phyloP scores from a whole-genome alignment of 2,888 invertebrate species.

The Drosophila sordidula region DNA sequence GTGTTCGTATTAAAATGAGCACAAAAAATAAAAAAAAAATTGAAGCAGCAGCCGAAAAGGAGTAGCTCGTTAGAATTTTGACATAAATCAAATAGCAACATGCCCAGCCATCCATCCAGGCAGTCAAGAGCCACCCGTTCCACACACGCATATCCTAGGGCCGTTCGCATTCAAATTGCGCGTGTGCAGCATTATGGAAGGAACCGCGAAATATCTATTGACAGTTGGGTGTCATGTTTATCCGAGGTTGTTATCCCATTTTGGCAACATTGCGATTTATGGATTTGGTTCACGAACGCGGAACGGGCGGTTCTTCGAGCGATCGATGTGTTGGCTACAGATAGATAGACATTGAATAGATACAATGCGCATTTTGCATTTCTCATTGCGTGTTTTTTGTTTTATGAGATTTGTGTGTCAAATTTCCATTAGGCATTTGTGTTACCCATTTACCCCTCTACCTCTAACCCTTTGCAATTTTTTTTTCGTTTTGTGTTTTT shows the following conservation, averaged over 20 bases:
- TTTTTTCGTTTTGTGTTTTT: constrained; percentile 30
- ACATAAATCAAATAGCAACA: constrained; percentile 85
- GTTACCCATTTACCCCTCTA: constrained; percentile 65
- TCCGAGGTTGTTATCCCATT: constrained; percentile 84
- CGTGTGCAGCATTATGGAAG: constrained; percentile 82
- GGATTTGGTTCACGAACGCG: constrained; percentile 49
- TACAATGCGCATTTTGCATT: constrained; percentile 78
- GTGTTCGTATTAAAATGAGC: constrained; percentile 47
- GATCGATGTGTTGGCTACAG: constrained; percentile 41
- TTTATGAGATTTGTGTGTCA: constrained; percentile 80
- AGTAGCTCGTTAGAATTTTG: constrained; percentile 82
- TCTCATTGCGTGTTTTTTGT: constrained; percentile 52
- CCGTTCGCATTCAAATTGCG: constrained; percentile 52
- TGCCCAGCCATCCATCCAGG: constrained; percentile 68
- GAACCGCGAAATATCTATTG: constrained; percentile 85
- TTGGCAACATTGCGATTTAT: constrained; percentile 84
- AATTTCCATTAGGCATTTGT: constrained; percentile 82
- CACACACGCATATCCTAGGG: constrained; percentile 20
- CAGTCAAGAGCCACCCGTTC: constrained; percentile 34
- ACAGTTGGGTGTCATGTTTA: constrained; percentile 86
- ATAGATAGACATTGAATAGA: constrained; percentile 65
- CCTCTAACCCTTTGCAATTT: constrained; percentile 28
- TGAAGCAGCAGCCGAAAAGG: constrained; percentile 29
- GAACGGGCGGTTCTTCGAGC: constrained; percentile 61
- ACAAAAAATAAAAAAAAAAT: constrained; percentile 18